Evolutionary conservation across 1,140 invertebrate species (phyloP).

Genomic region (Hylaeus volcanicus): DNA sequence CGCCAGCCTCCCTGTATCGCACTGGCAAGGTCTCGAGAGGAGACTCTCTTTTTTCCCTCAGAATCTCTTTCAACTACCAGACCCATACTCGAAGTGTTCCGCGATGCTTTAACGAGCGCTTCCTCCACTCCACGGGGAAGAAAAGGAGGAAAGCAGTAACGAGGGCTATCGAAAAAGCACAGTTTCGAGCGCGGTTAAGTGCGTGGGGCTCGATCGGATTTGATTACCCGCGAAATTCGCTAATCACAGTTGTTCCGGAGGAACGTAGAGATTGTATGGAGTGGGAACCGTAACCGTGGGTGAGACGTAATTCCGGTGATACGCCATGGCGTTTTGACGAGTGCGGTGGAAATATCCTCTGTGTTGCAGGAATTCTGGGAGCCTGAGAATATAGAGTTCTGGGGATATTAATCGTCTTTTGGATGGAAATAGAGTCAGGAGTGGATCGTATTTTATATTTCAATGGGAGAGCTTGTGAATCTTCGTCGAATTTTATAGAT

Average conservation of each 20-base stretch:
- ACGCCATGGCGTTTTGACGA: too few relatives aligned
- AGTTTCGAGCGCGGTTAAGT: slow-evolving; percentile 37
- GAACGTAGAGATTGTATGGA: not conserved
- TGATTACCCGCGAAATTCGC: slow-evolving; percentile 33
- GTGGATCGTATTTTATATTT: too few relatives aligned
- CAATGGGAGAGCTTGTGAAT: too few relatives aligned
- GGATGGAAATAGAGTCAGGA: too few relatives aligned
- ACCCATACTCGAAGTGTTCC: slow-evolving; percentile 18
- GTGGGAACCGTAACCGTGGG: not conserved
- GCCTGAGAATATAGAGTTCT: too few relatives aligned
- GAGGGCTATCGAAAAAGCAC: slow-evolving; percentile 11
- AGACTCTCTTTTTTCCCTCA: not conserved
- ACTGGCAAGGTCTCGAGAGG: slow-evolving; percentile 13
- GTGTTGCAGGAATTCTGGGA: too few relatives aligned
- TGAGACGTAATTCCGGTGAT: not conserved
- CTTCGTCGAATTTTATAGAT: too few relatives aligned
- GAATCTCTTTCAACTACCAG: slow-evolving; percentile 9
- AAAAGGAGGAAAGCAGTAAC: slow-evolving; percentile 16
- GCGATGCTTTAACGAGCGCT: slow-evolving; percentile 42
- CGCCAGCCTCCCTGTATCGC: slow-evolving; percentile 11
- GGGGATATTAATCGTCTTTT: too few relatives aligned
- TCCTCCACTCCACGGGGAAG: slow-evolving; percentile 16
- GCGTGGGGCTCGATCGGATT: not conserved
- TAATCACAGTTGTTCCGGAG: not conserved
- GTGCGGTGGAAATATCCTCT: too few relatives aligned